Evolutionary conservation across 2,113 vertebrate species (phyloP).

Genomic region (Paracanthobrama guichenoti): DNA sequence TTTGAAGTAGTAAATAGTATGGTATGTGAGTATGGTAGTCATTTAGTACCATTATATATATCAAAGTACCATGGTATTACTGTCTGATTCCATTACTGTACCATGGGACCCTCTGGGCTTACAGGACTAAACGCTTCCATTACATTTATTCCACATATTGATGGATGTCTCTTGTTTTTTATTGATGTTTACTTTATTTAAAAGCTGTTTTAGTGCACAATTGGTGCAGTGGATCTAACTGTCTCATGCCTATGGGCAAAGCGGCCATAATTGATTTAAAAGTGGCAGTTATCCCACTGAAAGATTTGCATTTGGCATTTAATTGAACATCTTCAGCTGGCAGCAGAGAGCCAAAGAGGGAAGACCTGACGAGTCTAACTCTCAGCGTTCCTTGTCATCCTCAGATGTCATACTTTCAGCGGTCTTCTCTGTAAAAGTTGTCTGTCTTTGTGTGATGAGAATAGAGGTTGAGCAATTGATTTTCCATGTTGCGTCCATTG

Average conservation of each 20-base stretch:
- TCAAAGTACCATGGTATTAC: not conserved
- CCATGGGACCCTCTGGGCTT: not conserved
- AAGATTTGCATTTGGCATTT: conserved; percentile 61
- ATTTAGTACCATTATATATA: not conserved
- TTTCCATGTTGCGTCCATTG: too few species aligned
- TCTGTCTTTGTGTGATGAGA: not conserved
- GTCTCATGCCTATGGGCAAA: conserved; percentile 5
- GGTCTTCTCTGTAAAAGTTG: not conserved
- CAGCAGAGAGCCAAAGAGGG: conserved; percentile 45
- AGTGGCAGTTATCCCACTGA: conserved; percentile 31
- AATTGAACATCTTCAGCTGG: conserved; percentile 60
- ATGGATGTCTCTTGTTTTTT: conserved; percentile 4
- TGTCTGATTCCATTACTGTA: not conserved
- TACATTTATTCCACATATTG: conserved; percentile 7
- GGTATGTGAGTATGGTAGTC: not conserved
- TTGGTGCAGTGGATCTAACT: not conserved
- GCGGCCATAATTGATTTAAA: conserved; percentile 20
- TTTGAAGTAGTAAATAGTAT: not conserved
- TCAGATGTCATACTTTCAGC: not conserved
- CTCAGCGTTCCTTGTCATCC: conserved; percentile 21
- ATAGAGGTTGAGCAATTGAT: too few species aligned
- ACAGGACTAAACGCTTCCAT: not conserved
- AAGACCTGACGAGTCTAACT: not conserved
- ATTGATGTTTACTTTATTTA: conserved; percentile 26
- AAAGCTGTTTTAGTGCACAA: not conserved